Evolutionary conservation across 2,888 invertebrate genomes (phyloP).

Genomic region (Troilus luridus): DNA sequence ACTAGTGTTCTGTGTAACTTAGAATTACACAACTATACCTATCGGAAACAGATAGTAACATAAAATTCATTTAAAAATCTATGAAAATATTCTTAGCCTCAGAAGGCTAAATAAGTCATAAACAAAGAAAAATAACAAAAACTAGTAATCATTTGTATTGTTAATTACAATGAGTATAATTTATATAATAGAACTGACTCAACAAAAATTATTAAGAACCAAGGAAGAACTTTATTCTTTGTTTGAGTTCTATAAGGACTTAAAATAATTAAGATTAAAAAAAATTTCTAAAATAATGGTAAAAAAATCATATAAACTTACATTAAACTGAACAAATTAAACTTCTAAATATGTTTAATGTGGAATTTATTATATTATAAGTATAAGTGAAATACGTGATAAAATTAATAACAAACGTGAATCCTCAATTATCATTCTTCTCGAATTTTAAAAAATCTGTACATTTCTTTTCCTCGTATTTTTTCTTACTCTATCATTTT

Average conservation of each 20-base stretch:
- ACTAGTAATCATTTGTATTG: not conserved
- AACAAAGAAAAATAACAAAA: not conserved
- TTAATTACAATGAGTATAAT: not conserved
- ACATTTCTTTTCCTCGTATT: not conserved
- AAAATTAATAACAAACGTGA: not conserved
- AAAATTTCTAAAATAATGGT: not conserved
- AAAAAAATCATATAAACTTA: not conserved
- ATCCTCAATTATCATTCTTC: not conserved
- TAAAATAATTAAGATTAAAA: not conserved
- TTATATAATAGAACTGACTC: not conserved
- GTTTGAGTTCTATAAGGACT: not conserved
- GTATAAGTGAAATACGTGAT: not conserved
- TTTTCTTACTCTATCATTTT: not conserved
- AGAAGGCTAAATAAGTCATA: not conserved
- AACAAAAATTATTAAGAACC: not conserved
- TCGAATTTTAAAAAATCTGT: no score
- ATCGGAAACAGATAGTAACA: not conserved
- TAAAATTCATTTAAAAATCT: not conserved
- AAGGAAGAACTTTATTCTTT: not conserved
- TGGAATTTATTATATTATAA: not conserved
- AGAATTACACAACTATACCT: not conserved
- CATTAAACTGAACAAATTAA: not conserved
- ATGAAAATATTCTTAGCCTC: not conserved
- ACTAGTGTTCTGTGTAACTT: not conserved
- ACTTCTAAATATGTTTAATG: not conserved